phyloP scores from a whole-genome alignment of 2,888 invertebrate species.

The Ornithoptera alexandrae region DNA sequence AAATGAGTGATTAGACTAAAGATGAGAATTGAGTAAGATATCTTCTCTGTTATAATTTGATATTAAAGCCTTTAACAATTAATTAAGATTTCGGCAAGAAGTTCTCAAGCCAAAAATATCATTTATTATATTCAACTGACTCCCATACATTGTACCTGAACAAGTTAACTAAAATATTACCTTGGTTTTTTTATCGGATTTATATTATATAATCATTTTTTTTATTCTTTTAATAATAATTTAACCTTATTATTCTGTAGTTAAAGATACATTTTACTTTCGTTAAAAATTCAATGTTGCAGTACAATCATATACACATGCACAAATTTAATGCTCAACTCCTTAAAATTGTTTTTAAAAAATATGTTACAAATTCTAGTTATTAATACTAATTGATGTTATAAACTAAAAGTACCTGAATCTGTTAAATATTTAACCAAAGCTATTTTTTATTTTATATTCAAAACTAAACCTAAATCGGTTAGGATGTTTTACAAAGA shows the following conservation, averaged over 20 bases:
- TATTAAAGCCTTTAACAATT: background rate
- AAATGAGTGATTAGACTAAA: background rate
- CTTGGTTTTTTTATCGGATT: background rate
- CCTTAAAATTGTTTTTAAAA: background rate
- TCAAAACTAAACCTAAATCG: background rate
- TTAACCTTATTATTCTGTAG: background rate
- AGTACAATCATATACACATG: slow-evolving; percentile 36
- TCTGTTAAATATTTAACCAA: background rate
- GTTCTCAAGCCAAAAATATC: background rate
- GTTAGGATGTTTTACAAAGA: background rate
- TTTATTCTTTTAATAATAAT: background rate
- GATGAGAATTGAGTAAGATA: background rate
- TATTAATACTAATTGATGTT: background rate
- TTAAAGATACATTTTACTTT: background rate
- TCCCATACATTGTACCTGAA: background rate
- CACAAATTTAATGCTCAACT: slow-evolving; percentile 52
- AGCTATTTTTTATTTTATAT: background rate
- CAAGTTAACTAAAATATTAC: background rate
- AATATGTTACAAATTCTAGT: slow-evolving; percentile 3
- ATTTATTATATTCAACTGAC: background rate
- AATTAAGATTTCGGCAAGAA: background rate
- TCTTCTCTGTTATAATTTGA: background rate
- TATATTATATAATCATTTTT: background rate
- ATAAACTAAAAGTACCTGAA: slow-evolving; percentile 2
- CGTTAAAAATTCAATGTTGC: background rate